Percentiles rank a stretch among this genome's conserved stretches.
phyloP scores from a whole-genome alignment of 2,888 invertebrate genomes.

The Zygothrica quintamaculata region DNA sequence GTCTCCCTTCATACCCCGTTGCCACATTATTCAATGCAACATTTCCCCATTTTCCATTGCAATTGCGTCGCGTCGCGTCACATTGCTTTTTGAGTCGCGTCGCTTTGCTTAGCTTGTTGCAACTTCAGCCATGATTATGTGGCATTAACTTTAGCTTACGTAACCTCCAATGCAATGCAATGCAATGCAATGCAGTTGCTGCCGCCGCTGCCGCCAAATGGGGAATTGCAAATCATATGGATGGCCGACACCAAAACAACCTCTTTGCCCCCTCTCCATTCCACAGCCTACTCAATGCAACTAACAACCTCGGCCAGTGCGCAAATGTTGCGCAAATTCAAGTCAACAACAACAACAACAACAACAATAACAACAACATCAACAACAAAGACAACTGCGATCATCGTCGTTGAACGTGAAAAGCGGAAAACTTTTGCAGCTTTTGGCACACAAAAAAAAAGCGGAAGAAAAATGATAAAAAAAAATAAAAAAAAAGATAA shows the following conservation, averaged over 20 bases:
- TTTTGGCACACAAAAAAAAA: constrained; percentile 68
- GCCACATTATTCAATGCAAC: constrained; percentile 48
- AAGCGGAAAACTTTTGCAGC: constrained; percentile 83
- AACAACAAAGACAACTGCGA: constrained; percentile 70
- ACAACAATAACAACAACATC: constrained; percentile 40
- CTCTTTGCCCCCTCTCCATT: constrained; percentile 1
- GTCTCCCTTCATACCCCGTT: constrained; percentile 19
- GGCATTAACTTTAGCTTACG: constrained; percentile 80
- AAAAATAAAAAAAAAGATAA: not conserved
- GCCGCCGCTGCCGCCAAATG: constrained; percentile 41
- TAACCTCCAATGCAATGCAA: constrained; percentile 71
- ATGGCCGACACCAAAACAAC: constrained; percentile 53
- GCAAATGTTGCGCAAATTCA: constrained; percentile 71
- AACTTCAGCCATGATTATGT: constrained; percentile 81
- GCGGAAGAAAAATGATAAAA: not conserved
- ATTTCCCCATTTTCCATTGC: constrained; percentile 72
- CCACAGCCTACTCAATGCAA: constrained; percentile 20
- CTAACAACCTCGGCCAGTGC: constrained; percentile 13
- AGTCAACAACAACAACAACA: constrained; percentile 65
- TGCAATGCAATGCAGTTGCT: too few species aligned
- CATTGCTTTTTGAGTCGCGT: constrained; percentile 11
- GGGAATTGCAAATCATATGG: constrained; percentile 77
- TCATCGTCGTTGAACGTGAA: constrained; percentile 84
- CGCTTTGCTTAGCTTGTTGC: constrained; percentile 55
- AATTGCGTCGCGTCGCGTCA: constrained; percentile 44